A percentile compares a stretch with the other conserved stretches of the same genome.
Evolutionary conservation across 92 coral and sea anemone genomes (phyloP).

Genomic region (Palythoa grandiflora): DNA sequence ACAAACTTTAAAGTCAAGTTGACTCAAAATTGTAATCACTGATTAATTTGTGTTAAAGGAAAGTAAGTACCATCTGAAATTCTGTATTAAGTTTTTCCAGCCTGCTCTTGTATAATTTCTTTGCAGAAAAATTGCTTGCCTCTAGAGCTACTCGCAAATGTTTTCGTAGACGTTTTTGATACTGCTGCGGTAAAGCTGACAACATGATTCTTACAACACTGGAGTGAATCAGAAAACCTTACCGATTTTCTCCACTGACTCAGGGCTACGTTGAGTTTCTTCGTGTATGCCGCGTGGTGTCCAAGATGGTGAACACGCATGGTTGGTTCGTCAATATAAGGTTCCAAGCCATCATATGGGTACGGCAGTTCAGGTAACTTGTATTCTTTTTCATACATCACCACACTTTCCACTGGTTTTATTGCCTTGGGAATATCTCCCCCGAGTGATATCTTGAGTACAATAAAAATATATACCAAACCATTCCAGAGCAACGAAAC

Average conservation of each 20-base stretch:
- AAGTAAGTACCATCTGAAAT: no score
- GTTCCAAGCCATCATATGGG: slow-evolving; percentile 81
- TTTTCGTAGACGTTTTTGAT: no score
- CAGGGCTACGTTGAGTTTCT: slow-evolving; percentile 83
- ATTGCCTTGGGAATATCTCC: slow-evolving; percentile 1
- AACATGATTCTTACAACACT: neutral
- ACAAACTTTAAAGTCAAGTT: no score
- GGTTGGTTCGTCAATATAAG: slow-evolving; percentile 87
- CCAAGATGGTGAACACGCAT: slow-evolving; percentile 86
- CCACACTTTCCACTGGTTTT: slow-evolving; percentile 65
- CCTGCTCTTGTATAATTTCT: no score
- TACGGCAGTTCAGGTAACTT: slow-evolving; percentile 82
- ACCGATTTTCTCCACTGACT: slow-evolving; percentile 89
- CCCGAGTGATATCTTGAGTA: neutral
- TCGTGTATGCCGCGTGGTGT: slow-evolving; percentile 90
- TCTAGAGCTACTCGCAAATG: no score
- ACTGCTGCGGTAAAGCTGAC: neutral
- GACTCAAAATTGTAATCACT: no score
- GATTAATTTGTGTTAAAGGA: no score
- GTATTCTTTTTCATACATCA: slow-evolving; percentile 74
- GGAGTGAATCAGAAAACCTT: neutral
- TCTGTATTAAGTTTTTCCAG: no score
- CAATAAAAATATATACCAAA: neutral
- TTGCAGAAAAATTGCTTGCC: no score
- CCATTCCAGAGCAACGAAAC: neutral